Conservation (phyloP, 2,888 invertebrate genomes). For the Eumerus sabulonum region DNA sequence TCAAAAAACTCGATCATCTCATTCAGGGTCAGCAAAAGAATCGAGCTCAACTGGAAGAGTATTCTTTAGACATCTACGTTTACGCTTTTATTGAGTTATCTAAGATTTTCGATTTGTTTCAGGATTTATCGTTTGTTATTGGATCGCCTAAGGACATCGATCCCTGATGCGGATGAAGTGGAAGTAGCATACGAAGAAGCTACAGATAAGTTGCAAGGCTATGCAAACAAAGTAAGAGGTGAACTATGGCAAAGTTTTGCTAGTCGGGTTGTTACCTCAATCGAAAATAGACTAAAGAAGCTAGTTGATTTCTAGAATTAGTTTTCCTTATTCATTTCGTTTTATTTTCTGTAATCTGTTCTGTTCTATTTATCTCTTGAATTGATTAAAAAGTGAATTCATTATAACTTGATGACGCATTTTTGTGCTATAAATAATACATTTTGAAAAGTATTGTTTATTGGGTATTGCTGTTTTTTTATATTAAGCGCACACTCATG, state of each 20-base stretch:
- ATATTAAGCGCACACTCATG: too few relatives aligned
- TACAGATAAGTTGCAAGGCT: background rate
- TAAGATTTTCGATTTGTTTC: background rate
- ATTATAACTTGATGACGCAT: too few relatives aligned
- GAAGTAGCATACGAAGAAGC: background rate
- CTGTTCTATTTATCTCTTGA: background rate
- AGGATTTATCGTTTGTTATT: constrained; percentile 14
- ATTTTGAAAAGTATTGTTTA: too few relatives aligned
- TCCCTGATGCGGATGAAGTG: background rate
- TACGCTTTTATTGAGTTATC: too few relatives aligned
- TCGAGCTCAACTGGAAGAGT: constrained; percentile 36
- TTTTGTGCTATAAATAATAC: too few relatives aligned
- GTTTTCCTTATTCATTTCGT: background rate
- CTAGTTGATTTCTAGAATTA: constrained; percentile 13
- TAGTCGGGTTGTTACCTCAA: constrained; percentile 5
- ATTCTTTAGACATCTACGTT: too few relatives aligned
- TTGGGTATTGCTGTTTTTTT: too few relatives aligned
- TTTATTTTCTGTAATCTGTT: constrained; percentile 5
- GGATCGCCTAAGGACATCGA: constrained; percentile 4
- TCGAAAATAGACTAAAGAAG: constrained; percentile 4
- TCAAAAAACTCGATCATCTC: constrained; percentile 26
- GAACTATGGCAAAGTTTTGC: constrained; percentile 30
- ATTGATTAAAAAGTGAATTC: too few relatives aligned
- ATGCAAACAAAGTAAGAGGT: background rate
- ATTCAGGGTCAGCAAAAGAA: constrained; percentile 26